phyloP scores from a whole-genome alignment of 2,113 vertebrate species.

The Corythoichthys haematopterus region DNA sequence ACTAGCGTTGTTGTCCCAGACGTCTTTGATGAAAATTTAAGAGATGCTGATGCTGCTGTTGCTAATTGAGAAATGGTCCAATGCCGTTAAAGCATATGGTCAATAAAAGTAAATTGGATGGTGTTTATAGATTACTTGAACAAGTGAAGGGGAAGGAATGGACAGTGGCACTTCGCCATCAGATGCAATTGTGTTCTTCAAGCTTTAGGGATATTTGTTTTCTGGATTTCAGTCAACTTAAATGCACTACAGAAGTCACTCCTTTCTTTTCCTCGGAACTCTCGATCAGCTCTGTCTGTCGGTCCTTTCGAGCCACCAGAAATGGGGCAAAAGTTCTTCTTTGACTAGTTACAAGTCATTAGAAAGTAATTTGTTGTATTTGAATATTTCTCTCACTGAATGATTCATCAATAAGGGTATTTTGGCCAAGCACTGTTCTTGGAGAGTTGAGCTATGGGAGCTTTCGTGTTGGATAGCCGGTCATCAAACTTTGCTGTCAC shows the following conservation, averaged over 20 bases:
- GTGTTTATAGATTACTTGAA: conserved; percentile 30
- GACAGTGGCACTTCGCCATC: not conserved
- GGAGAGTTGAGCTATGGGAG: not conserved
- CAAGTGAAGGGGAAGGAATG: conserved; percentile 1
- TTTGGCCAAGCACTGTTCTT: not conserved
- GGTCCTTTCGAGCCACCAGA: too few relatives aligned
- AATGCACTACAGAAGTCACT: not conserved
- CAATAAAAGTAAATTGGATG: conserved; percentile 18
- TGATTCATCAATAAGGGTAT: not conserved
- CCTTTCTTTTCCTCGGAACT: too few relatives aligned
- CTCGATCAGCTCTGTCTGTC: too few relatives aligned
- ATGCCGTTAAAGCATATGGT: conserved; percentile 37
- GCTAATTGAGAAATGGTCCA: conserved; percentile 33
- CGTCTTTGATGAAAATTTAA: conserved; percentile 39
- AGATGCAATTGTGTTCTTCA: not conserved
- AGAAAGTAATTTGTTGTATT: not conserved
- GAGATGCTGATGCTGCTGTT: conserved; percentile 19
- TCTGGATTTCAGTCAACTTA: not conserved
- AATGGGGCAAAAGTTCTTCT: too few relatives aligned
- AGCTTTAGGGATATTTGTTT: not conserved
- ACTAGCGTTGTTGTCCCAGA: conserved; percentile 18
- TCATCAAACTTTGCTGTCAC: not conserved
- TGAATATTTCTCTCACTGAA: not conserved
- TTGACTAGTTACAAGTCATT: not conserved
- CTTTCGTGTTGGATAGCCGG: not conserved